Conservation (phyloP, 1,140 invertebrate genomes). For the Melitaea cinxia region DNA sequence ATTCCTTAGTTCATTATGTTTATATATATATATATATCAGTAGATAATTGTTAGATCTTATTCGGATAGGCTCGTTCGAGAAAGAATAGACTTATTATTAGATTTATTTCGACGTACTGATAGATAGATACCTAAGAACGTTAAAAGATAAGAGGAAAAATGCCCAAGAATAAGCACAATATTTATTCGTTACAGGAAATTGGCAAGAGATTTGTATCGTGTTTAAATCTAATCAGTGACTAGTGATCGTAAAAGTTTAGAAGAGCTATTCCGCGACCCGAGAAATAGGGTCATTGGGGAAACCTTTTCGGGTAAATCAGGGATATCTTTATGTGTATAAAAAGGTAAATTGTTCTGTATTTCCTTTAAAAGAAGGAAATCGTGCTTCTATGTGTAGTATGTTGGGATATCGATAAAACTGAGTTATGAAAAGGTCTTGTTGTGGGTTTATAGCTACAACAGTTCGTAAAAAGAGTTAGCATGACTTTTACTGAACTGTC, state of each 20-base stretch:
- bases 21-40: too few species aligned
- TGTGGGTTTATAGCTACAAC: too few species aligned
- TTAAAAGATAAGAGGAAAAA: neutral
- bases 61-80: too few species aligned
- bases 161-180: neutral
- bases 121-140: neutral
- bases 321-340: conserved; percentile 4
- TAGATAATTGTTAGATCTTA: too few species aligned
- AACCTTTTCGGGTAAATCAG: conserved; percentile 17
- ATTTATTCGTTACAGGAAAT: conserved; percentile 16
- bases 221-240: conserved; percentile 7
- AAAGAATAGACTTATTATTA: too few species aligned
- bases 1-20: too few species aligned
- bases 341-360: neutral
- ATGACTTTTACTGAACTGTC: too few species aligned
- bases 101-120: too few species aligned
- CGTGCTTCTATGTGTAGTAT: neutral
- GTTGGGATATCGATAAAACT: too few species aligned
- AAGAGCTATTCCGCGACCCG: conserved; percentile 16
- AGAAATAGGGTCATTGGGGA: conserved; percentile 6
- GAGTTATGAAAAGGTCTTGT: too few species aligned
- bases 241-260: conserved; percentile 15
- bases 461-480: too few species aligned
- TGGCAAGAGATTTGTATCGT: conserved; percentile 18
- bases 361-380: neutral